Evolutionary conservation across 2,888 invertebrate species (phyloP), one percentile per base, ranked within the genome.

Genomic region (Lymantria dispar): DNA sequence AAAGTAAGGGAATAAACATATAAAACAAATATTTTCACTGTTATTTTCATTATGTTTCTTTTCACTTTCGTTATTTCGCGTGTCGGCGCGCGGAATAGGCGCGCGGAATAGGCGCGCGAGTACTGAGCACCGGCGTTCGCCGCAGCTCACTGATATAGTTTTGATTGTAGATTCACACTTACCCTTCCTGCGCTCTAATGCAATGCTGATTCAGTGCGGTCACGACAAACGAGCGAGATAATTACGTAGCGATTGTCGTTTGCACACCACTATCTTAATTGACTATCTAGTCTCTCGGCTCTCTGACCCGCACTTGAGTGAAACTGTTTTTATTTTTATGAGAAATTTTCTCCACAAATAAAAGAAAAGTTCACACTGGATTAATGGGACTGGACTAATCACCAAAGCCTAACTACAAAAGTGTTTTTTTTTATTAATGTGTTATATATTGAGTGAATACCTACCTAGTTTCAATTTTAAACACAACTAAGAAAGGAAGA

Each of bases 181-280:
- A 78, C 85, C 85, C 87, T 87, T 83, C 85, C 87, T 84, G 85
- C 81, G 83, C 74, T 84, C 81, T 83, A 84, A 85, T 85, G 89
- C 87, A 85, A 78, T 82, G 79, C 80, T 78, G 78, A 86, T 87
- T 86, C 75, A 79, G 81, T 80, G 80, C 75, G 78, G 90, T 88
- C 90, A 88, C 90, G 87, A 89, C 83, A 82, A 87, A 87, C 83
- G 79, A 85, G 79, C 85, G 75, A 83, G 83, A 85, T 87, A 90
- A 90, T 91, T 87, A 83, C 78, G 78, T 78, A 78, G 81, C 80
- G 83, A 87, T 84, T 84, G 87, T 87, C 84, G 81, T 82, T 82
- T 83, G 77, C 60, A 70, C 69, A 22, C 71, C 70, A 73, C 80
- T 85, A 88, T 88, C 89, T 87, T 86, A 87, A 89, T 87, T 85